A percentile compares a stretch with the other conserved stretches of the same genome.
phyloP scores from a whole-genome alignment of 2,113 vertebrate species.

The Ammospiza caudacuta region DNA sequence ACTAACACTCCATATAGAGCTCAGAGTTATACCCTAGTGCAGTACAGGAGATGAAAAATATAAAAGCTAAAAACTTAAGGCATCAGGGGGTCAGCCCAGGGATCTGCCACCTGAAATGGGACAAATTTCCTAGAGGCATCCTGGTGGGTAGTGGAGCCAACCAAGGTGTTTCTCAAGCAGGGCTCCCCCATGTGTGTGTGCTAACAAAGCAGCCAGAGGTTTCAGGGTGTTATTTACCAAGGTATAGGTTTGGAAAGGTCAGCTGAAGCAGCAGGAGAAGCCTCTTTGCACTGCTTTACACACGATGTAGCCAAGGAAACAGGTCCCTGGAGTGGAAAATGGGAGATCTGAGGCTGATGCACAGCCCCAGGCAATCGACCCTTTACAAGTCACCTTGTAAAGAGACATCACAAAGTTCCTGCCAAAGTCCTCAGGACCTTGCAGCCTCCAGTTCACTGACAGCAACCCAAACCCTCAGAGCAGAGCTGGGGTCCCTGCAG shows the following conservation, averaged over 20 bases:
- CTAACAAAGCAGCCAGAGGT: background rate
- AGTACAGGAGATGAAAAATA: background rate
- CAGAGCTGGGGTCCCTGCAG: background rate
- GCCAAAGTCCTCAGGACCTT: background rate
- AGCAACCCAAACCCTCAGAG: background rate
- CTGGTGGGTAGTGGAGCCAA: background rate
- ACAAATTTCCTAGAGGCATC: background rate
- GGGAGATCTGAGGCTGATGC: background rate
- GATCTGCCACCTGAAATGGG: background rate
- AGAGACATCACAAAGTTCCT: background rate
- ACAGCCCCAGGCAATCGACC: background rate
- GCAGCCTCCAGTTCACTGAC: background rate
- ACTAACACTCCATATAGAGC: too few relatives aligned
- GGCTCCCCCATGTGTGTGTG: accelerated
- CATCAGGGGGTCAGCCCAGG: background rate
- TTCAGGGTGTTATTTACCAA: background rate
- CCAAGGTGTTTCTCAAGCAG: accelerated
- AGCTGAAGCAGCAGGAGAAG: background rate
- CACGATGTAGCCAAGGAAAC: background rate
- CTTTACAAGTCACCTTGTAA: background rate
- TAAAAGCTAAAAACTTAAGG: background rate
- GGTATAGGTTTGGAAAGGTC: background rate
- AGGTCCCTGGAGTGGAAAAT: background rate
- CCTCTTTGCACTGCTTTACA: background rate
- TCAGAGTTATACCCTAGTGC: background rate